These are phyloP conservation scores for Hypomecis punctinalis DNA, from an alignment of 2,888 invertebrate species.

Conservation along the genomic window DNA sequence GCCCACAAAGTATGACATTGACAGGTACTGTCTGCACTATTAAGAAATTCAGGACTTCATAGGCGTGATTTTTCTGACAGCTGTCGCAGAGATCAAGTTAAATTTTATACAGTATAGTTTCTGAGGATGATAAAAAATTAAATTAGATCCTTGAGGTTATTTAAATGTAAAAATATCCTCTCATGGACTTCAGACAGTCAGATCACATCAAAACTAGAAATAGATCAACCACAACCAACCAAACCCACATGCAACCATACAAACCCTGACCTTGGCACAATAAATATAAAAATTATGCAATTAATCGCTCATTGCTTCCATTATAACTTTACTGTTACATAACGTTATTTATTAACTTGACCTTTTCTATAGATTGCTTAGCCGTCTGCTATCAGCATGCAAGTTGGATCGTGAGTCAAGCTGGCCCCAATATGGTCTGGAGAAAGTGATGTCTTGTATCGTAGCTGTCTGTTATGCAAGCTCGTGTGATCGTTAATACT, in stretches of 20 bases:
- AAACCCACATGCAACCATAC: not conserved
- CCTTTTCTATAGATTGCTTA: conserved; percentile 66
- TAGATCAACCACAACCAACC: conserved; percentile 1
- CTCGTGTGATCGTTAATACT: conserved; percentile 50
- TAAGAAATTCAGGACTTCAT: too few relatives aligned
- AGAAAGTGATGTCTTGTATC: conserved; percentile 79
- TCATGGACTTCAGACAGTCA: not conserved
- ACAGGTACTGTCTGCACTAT: too few relatives aligned
- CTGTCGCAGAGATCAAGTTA: too few relatives aligned
- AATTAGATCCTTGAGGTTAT: too few relatives aligned
- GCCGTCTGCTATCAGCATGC: conserved; percentile 67
- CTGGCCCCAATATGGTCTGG: conserved; percentile 68
- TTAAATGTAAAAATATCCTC: too few relatives aligned
- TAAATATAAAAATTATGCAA: conserved; percentile 24
- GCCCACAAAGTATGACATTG: too few relatives aligned
- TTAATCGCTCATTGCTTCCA: conserved; percentile 32
- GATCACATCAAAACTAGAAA: not conserved
- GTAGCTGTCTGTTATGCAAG: conserved; percentile 66
- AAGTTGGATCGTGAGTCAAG: conserved; percentile 68
- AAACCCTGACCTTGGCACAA: conserved; percentile 38
- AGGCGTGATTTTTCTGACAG: too few relatives aligned
- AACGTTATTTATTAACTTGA: conserved; percentile 48
- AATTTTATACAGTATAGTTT: too few relatives aligned
- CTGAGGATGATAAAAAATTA: too few relatives aligned
- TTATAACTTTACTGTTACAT: conserved; percentile 36